Conservation (phyloP, 2,888 invertebrate genomes). For the Scelioninae gen. 1 region DNA sequence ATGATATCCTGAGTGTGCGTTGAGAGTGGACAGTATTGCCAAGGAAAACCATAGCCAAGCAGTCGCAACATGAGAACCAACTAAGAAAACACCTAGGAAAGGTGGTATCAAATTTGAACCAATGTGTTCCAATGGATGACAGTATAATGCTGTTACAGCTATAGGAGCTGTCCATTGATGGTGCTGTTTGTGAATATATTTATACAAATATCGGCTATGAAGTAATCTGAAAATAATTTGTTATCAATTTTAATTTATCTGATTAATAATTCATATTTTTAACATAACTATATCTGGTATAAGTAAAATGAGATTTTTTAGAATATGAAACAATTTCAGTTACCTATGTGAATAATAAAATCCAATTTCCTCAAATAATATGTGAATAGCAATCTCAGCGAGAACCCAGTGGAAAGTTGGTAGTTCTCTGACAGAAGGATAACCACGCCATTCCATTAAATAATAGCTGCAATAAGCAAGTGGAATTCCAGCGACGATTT, state of each 20-base stretch:
- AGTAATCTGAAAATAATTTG: conserved; percentile 86
- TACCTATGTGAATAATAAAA: conserved; percentile 93
- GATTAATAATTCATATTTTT: too few relatives aligned
- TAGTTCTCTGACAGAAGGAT: conserved; percentile 87
- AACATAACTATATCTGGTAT: too few relatives aligned
- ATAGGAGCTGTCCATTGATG: conserved; percentile 96
- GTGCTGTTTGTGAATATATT: conserved; percentile 93
- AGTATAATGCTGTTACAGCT: conserved; percentile 92
- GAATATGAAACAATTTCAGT: not conserved
- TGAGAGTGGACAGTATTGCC: conserved; percentile 91
- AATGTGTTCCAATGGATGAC: conserved; percentile 91
- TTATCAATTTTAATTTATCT: too few relatives aligned
- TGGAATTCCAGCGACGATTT: conserved; percentile 89
- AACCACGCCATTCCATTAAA: conserved; percentile 88
- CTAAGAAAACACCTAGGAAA: conserved; percentile 89
- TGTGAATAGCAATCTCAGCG: conserved; percentile 89
- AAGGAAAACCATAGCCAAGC: conserved; percentile 92
- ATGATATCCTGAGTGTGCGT: conserved; percentile 94
- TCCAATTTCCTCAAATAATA: conserved; percentile 91
- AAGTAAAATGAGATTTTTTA: not conserved
- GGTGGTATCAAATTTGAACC: conserved; percentile 92
- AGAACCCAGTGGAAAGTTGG: conserved; percentile 92
- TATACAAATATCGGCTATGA: conserved; percentile 90
- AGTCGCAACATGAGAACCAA: conserved; percentile 91
- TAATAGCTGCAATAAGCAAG: conserved; percentile 87